phyloP scores from a whole-genome alignment of 1,140 invertebrate species.

The Probaryconus sp. region DNA sequence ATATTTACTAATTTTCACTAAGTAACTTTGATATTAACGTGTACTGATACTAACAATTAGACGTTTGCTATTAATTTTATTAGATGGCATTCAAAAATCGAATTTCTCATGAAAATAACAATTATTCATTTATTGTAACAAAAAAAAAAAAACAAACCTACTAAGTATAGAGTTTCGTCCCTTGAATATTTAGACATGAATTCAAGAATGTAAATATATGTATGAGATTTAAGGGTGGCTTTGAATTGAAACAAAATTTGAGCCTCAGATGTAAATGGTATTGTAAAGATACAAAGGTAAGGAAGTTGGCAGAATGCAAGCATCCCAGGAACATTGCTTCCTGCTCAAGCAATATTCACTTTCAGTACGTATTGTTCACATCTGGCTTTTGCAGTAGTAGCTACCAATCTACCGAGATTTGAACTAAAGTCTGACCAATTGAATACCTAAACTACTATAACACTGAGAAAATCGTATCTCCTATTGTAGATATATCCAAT shows the following conservation, averaged over 20 bases:
- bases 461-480: too few species aligned
- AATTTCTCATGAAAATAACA: too few species aligned
- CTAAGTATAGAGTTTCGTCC: too few species aligned
- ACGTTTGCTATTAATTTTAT: too few species aligned
- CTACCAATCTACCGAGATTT: conserved; percentile 55
- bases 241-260: conserved; percentile 43
- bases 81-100: too few species aligned
- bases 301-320: conserved; percentile 36
- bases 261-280: conserved; percentile 42
- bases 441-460: conserved; percentile 41
- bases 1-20: too few species aligned
- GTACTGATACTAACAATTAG: too few species aligned
- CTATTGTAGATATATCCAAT: too few species aligned
- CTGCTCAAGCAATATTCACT: conserved; percentile 54
- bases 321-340: conserved; percentile 52
- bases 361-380: conserved; percentile 64
- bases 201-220: conserved; percentile 45
- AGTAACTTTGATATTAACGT: too few species aligned
- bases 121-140: too few species aligned
- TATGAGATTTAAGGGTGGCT: conserved; percentile 46
- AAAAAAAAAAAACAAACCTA: too few species aligned
- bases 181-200: too few species aligned
- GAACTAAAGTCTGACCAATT: conserved; percentile 63
- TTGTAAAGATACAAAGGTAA: conserved; percentile 30
- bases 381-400: conserved; percentile 63